These are phyloP conservation scores for Micromussa lordhowensis DNA, from an alignment of 92 coral and sea anemone species.

Conservation along the genomic window DNA sequence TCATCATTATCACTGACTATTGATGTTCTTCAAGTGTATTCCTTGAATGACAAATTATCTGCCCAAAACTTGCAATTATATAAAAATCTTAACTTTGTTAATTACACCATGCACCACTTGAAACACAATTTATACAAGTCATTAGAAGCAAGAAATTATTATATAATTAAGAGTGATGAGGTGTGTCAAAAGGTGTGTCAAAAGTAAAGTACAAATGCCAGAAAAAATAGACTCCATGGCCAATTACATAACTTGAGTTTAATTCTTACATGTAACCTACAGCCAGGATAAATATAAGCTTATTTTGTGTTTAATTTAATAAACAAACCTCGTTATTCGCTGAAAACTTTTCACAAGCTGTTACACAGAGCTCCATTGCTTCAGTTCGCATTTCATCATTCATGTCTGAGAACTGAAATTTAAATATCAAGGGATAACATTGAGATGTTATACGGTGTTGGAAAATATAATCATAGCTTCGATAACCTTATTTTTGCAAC, in stretches of 20 bases:
- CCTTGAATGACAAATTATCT: background rate
- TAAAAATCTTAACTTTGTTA: background rate
- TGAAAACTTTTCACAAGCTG: conserved; percentile 98
- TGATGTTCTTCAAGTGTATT: background rate
- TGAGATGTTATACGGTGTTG: background rate
- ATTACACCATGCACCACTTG: no score
- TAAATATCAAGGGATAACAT: background rate
- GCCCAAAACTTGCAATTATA: background rate
- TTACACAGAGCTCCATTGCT: conserved; percentile 99
- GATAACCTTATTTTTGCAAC: background rate
- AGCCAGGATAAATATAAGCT: no score
- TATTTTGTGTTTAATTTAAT: background rate
- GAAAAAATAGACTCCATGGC: no score
- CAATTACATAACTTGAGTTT: no score
- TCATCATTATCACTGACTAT: background rate
- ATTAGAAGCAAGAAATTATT: no score
- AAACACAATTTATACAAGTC: no score
- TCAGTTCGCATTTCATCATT: conserved; percentile 99
- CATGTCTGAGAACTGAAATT: conserved; percentile 90
- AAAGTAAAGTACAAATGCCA: no score
- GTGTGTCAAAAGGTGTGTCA: no score
- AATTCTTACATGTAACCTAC: no score
- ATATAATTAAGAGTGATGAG: no score
- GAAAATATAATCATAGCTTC: background rate
- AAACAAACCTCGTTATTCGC: conserved; percentile 90